These are phyloP conservation scores for Orthosia gracilis DNA, from an alignment of 2,888 invertebrate genomes.

Conservation along the genomic window DNA sequence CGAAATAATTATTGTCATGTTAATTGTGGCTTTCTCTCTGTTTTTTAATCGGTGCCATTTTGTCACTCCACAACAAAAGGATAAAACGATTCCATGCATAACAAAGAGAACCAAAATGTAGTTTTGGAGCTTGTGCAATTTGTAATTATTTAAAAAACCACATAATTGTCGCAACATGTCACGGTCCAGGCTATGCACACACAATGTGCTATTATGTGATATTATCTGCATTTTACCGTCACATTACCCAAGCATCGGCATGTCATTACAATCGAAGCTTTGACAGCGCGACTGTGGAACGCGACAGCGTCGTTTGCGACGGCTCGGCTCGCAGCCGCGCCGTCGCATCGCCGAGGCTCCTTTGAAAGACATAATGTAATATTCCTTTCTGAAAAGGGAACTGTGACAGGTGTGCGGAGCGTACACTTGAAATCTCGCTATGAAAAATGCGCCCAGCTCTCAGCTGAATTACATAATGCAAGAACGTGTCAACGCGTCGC, in stretches of 20 bases:
- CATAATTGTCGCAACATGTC: constrained; percentile 63
- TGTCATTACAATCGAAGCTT: constrained; percentile 71
- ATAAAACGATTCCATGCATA: constrained; percentile 39
- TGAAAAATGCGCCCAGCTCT: constrained; percentile 85
- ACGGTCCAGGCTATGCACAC: constrained; percentile 63
- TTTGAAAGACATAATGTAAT: constrained; percentile 86
- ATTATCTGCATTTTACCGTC: constrained; percentile 71
- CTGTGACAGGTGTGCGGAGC: constrained; percentile 85
- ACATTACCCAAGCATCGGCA: constrained; percentile 66
- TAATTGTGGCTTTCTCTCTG: constrained; percentile 43
- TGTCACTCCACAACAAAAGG: constrained; percentile 30
- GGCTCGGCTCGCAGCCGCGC: constrained; percentile 43
- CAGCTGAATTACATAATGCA: constrained; percentile 85
- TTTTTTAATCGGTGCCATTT: constrained; percentile 31
- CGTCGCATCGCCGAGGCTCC: constrained; percentile 67
- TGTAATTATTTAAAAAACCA: constrained; percentile 52
- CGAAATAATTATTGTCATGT: constrained; percentile 37
- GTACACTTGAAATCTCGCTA: constrained; percentile 83
- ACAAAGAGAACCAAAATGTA: constrained; percentile 43
- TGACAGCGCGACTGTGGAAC: constrained; percentile 68
- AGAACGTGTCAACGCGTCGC: constrained; percentile 84
- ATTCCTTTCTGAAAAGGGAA: constrained; percentile 81
- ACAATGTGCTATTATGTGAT: constrained; percentile 67
- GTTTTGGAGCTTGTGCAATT: constrained; percentile 53
- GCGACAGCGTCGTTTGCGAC: constrained; percentile 49